Evolutionary conservation across 2,888 invertebrate genomes (phyloP), one percentile per base, ranked within the genome.

Genomic region (Tipula lateralis): DNA sequence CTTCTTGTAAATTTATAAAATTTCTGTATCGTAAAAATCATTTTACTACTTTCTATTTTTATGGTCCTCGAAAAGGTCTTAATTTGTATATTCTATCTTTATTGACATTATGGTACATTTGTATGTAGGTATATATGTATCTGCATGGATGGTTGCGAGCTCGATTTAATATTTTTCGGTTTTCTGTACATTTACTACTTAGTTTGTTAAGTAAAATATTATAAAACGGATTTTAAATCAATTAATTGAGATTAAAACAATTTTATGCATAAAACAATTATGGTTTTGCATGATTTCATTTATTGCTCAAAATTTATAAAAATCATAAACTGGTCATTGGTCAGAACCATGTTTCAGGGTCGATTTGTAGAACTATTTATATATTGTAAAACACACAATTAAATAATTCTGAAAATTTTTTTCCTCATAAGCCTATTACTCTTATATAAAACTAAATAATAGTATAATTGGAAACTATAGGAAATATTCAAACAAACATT

Each of bases 241-340:
- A 66, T 66, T 66, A 66, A 66, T 19, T 66, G 66, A 24, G 24
- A 44, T 44, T 44, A 44, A 44, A 66, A 24, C 9, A 66, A 66
- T 66, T 66, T 24, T 24, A 66, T 66, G 66, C 66, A 66, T 66
- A 66, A 66, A 24, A 66, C 66, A 66, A 66, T 66, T 66, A 66
- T 66, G 66, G 66, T 66, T 66, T 19, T 66, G 66, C 66, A 66
- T 66, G 66, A 66, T 66, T n/a, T 66, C 2, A 66, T 24, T 66
- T 24, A 24, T 66, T 66, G 24, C 24, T 66, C 9, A 24, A 66
- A 66, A 66, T 24, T 1, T 24, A 66, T 66, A 24, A 66, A 66
- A 66, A 66, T 24, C 24, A 66, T 66, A 66, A 66, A 24, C 66
- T 66, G 24, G 19, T 66, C 66, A 66, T 66, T 66, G 66, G 66